These are phyloP conservation scores for Nyctibius grandis DNA, from an alignment of 2,797 vertebrate species.

Conservation along the genomic window DNA sequence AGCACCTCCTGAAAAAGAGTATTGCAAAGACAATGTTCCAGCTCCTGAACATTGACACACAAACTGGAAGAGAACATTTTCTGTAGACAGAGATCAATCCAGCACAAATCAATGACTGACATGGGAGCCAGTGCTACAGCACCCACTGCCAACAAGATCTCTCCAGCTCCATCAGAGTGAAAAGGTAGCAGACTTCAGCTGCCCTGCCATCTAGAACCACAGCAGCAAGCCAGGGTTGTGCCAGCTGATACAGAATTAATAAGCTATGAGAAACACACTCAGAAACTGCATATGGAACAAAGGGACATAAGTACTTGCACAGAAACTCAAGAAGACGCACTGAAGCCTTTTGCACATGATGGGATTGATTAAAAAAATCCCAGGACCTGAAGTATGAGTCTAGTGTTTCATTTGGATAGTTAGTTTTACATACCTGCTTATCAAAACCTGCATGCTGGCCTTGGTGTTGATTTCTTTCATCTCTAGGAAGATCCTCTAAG, in stretches of 20 bases:
- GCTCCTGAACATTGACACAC: rapidly evolving
- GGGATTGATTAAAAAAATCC: not conserved
- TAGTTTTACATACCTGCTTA: not conserved
- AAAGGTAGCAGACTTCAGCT: not conserved
- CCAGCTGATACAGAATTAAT: not conserved
- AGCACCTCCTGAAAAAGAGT: not conserved
- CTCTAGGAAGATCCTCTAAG: not conserved
- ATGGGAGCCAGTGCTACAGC: not conserved
- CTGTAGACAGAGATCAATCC: not conserved
- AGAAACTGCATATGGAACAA: not conserved
- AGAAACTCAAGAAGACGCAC: not conserved
- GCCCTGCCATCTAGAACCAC: not conserved
- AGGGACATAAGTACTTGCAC: not conserved
- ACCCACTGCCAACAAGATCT: not conserved
- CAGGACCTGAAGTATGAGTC: not conserved
- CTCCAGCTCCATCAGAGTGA: not conserved
- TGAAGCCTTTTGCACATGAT: not conserved
- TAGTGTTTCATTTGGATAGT: not conserved
- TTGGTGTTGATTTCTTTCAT: not conserved
- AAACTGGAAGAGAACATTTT: not conserved
- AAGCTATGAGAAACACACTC: not conserved
- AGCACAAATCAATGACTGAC: not conserved
- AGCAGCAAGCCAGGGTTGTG: not conserved
- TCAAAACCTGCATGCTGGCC: not conserved
- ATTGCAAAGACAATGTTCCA: not conserved